phyloP scores from a whole-genome alignment of 2,888 invertebrate genomes.

The Dasypolia templi region DNA sequence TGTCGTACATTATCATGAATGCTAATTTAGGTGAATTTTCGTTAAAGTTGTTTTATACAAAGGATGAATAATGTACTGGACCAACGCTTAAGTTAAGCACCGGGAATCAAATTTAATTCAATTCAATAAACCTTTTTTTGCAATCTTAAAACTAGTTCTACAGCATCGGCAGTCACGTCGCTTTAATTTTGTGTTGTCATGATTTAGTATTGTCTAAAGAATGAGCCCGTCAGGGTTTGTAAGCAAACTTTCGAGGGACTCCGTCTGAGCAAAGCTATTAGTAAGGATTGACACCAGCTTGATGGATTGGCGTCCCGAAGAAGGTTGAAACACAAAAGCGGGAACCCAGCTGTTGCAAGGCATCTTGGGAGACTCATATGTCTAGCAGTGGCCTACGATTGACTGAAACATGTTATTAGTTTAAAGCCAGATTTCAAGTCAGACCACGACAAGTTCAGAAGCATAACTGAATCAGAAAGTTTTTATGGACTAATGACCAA shows the following conservation, averaged over 20 bases:
- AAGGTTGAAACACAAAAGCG: not conserved
- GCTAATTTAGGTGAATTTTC: no score
- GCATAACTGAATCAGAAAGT: not conserved
- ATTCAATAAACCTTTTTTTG: no score
- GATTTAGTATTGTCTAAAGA: not conserved
- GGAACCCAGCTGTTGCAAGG: not conserved
- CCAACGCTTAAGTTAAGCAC: not conserved
- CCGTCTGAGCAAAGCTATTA: not conserved
- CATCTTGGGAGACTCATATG: not conserved
- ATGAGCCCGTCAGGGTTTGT: not conserved
- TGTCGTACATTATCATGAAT: not conserved
- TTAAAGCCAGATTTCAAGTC: not conserved
- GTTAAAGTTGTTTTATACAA: not conserved
- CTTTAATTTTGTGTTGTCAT: not conserved
- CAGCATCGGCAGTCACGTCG: not conserved
- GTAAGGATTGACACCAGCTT: not conserved
- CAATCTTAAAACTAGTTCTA: no score
- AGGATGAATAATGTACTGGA: not conserved
- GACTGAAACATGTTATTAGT: not conserved
- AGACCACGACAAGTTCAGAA: not conserved
- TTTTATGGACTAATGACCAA: not conserved
- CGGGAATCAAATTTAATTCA: no score
- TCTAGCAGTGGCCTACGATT: not conserved
- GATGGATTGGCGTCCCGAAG: not conserved
- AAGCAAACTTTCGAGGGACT: not conserved